A percentile compares a stretch with the other conserved stretches of the same genome.
phyloP scores from a whole-genome alignment of 2,113 vertebrate genomes.

The Sorex araneus region DNA sequence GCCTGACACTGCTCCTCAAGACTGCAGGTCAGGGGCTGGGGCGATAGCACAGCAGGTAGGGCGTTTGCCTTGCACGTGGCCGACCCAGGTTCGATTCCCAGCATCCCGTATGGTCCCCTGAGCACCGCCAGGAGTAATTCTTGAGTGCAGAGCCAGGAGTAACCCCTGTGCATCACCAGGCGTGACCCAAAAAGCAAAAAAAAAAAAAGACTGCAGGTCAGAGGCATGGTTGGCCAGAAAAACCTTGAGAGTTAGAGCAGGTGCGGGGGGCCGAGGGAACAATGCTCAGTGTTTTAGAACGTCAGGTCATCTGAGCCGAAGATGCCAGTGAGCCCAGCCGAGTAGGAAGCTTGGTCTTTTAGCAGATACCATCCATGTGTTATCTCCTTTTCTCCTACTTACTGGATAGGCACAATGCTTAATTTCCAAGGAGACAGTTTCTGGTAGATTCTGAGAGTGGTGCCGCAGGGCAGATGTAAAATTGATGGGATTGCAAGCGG shows the following conservation, averaged over 20 bases:
- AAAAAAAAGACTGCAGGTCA: background rate
- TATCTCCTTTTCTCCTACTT: slow-evolving; percentile 12
- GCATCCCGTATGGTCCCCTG: no score
- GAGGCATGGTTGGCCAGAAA: background rate
- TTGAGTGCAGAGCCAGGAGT: no score
- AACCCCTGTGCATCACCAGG: no score
- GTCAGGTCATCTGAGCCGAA: background rate
- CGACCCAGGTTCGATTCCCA: no score
- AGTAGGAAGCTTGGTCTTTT: background rate
- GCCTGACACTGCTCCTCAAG: rapidly evolving
- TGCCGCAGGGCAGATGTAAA: background rate
- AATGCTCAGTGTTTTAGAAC: background rate
- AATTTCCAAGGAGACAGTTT: background rate
- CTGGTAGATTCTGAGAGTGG: background rate
- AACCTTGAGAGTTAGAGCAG: background rate
- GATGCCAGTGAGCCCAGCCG: background rate
- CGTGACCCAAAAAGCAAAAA: no score
- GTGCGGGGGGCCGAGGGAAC: background rate
- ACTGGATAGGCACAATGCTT: background rate
- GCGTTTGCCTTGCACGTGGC: no score
- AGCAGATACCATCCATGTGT: background rate
- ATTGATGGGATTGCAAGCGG: background rate
- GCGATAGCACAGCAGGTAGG: no score
- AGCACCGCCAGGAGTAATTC: no score
- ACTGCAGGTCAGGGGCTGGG: background rate